Evolutionary conservation across 37 sponge, comb jelly and placozoan species (phyloP).

Genomic region (Aphrocallistes beatrix): DNA sequence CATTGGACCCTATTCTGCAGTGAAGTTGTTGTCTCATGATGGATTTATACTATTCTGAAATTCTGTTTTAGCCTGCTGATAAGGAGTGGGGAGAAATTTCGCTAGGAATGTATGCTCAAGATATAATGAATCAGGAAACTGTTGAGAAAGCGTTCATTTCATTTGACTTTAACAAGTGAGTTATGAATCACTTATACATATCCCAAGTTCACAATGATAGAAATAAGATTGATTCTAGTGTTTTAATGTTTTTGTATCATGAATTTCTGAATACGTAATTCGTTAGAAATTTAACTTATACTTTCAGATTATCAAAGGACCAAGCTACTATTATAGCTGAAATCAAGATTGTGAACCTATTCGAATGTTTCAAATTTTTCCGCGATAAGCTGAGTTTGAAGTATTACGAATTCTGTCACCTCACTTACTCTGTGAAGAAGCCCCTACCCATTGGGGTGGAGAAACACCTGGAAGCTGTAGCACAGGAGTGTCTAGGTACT

Average conservation of each 20-base stretch:
- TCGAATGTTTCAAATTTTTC: slow-evolving; percentile 11
- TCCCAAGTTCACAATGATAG: no score
- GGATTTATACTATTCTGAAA: no score
- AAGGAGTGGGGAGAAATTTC: not conserved
- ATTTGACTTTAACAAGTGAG: not conserved
- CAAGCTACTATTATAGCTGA: slow-evolving; percentile 4
- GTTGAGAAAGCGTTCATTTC: not conserved
- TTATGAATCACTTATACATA: no score
- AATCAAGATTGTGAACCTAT: not conserved
- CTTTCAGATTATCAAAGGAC: not conserved
- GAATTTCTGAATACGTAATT: not conserved
- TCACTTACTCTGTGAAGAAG: not conserved
- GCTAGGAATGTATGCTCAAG: not conserved
- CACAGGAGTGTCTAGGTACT: not conserved
- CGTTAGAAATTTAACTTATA: no score
- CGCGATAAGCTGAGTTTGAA: not conserved
- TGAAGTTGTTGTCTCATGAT: not conserved
- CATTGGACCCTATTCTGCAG: not conserved
- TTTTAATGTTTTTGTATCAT: not conserved
- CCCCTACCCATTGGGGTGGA: not conserved
- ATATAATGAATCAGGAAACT: not conserved
- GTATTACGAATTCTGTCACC: slow-evolving; percentile 3
- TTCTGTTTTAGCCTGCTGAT: not conserved
- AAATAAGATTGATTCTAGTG: not conserved
- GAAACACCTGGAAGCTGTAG: not conserved